Evolutionary conservation across 2,888 invertebrate genomes (phyloP).

Genomic region (Erebia ligea): DNA sequence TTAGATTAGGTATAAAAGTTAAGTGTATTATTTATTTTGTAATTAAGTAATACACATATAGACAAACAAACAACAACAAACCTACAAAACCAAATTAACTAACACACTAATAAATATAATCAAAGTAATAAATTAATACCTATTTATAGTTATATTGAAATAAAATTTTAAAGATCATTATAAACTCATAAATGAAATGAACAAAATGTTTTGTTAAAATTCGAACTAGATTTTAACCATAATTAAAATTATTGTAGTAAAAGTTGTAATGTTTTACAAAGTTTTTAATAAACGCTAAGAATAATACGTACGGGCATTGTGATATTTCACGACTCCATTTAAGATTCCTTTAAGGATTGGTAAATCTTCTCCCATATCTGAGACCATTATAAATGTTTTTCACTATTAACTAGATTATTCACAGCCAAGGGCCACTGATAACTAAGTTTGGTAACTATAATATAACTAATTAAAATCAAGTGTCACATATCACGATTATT

Average conservation of each 20-base stretch:
- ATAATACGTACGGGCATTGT: conserved; percentile 94
- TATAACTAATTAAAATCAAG: conserved; percentile 53
- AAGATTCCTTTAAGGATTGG: conserved; percentile 95
- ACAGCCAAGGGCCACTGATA: conserved; percentile 79
- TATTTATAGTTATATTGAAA: too few species aligned
- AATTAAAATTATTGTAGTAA: not conserved
- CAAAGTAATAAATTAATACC: too few species aligned
- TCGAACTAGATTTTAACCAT: too few species aligned
- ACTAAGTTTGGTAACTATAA: conserved; percentile 74
- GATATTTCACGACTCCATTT: conserved; percentile 95
- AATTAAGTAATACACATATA: too few species aligned
- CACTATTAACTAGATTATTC: conserved; percentile 73
- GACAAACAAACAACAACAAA: too few species aligned
- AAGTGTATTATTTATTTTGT: too few species aligned
- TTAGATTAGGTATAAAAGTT: too few species aligned
- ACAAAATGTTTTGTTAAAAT: too few species aligned
- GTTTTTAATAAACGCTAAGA: conserved; percentile 15
- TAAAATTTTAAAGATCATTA: not conserved
- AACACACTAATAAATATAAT: too few species aligned
- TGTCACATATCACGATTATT: conserved; percentile 51
- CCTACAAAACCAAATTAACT: too few species aligned
- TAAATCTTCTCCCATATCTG: conserved; percentile 93
- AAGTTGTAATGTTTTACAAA: not conserved
- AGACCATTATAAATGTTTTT: conserved; percentile 73
- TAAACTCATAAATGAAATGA: not conserved